Percentiles rank a stretch among this genome's conserved stretches.
Evolutionary conservation across 2,888 invertebrate genomes (phyloP).

Genomic region (Ochropacha duplaris): DNA sequence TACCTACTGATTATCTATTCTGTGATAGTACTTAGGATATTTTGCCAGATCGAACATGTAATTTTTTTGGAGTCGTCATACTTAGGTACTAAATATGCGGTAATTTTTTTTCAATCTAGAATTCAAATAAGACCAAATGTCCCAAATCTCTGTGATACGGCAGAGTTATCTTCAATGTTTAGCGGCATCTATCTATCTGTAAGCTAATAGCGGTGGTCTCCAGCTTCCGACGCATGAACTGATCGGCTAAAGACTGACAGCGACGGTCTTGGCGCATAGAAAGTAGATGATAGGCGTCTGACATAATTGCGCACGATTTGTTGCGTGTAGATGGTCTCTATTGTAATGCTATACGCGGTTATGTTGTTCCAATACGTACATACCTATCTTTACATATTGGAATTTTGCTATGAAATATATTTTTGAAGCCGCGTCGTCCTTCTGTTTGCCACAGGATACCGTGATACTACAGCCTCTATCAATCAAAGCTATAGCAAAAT

Average conservation of each 20-base stretch:
- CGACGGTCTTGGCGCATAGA: constrained; percentile 43
- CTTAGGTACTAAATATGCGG: no score
- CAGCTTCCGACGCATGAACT: constrained; percentile 48
- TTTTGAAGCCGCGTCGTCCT: no score
- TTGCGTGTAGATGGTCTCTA: constrained; percentile 24
- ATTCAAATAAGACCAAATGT: no score
- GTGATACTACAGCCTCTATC: no score
- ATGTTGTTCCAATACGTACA: not conserved
- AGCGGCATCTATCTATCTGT: constrained; percentile 22
- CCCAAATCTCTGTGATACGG: not conserved
- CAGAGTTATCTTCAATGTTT: not conserved
- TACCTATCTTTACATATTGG: constrained; percentile 3
- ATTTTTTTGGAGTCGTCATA: no score
- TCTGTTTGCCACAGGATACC: no score
- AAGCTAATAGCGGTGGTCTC: constrained; percentile 13
- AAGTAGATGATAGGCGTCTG: constrained; percentile 72
- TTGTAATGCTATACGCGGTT: constrained; percentile 30
- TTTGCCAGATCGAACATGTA: no score
- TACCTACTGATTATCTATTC: no score
- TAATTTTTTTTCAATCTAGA: no score
- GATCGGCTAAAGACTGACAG: constrained; percentile 29
- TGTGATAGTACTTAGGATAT: no score
- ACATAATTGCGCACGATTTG: constrained; percentile 66
- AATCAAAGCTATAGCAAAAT: no score
- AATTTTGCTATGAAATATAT: not conserved